These are phyloP conservation scores for Agelas oroides DNA, from an alignment of 37 sponge, comb jelly and placozoan species.

Conservation along the genomic window DNA sequence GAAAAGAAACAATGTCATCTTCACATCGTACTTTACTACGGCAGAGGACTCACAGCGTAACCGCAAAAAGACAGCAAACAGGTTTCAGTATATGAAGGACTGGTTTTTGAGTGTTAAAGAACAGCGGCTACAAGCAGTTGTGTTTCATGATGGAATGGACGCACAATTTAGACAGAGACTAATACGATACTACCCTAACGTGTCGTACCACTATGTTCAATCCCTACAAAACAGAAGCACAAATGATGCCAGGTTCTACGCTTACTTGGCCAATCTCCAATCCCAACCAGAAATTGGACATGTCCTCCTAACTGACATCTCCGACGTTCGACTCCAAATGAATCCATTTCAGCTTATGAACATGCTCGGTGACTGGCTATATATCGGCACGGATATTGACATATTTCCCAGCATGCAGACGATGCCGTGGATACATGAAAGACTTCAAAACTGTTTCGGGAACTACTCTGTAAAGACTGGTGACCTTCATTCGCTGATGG, in stretches of 20 bases:
- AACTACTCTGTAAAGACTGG: constrained; percentile 4
- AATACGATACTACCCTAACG: not conserved
- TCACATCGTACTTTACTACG: constrained; percentile 74
- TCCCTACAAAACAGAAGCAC: constrained; percentile 61
- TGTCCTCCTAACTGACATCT: constrained; percentile 78
- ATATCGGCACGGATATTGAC: constrained; percentile 76
- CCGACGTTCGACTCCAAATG: constrained; percentile 68
- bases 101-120: constrained; percentile 43
- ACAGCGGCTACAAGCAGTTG: constrained; percentile 48
- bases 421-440: constrained; percentile 55
- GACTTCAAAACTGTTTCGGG: constrained; percentile 58
- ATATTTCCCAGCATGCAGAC: constrained; percentile 61
- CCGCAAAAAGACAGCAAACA: constrained; percentile 8
- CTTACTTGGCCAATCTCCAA: constrained; percentile 49
- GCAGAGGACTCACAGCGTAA: constrained; percentile 58
- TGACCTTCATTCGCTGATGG: not conserved
- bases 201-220: constrained; percentile 36
- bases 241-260: constrained; percentile 81
- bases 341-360: constrained; percentile 74
- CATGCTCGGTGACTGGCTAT: constrained; percentile 68
- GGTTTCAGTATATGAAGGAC: constrained; percentile 48
- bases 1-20: constrained; percentile 24
- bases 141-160: constrained; percentile 72
- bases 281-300: constrained; percentile 43
- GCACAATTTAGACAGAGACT: constrained; percentile 49